A percentile compares a stretch with the other conserved stretches of the same genome.
phyloP scores from a whole-genome alignment of 2,797 vertebrate species.

The Zonotrichia albicollis region DNA sequence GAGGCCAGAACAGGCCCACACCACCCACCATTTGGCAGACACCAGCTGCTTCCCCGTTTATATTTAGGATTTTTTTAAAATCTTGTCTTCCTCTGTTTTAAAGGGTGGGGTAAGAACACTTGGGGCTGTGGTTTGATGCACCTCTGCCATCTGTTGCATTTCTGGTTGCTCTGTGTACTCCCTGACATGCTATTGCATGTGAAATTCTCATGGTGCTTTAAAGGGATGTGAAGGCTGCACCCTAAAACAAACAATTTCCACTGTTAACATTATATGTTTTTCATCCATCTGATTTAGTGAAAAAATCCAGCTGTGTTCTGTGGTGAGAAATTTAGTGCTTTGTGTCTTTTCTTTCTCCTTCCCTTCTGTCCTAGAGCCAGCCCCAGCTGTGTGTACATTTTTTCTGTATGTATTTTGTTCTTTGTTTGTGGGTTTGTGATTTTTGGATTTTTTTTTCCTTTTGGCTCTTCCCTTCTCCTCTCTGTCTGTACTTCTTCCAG shows the following conservation, averaged over 20 bases:
- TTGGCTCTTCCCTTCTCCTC: neutral
- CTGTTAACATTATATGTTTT: neutral
- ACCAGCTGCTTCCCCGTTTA: conserved; percentile 51
- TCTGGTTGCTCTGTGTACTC: neutral
- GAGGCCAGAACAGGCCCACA: conserved; percentile 44
- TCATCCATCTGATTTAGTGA: neutral
- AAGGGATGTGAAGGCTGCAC: neutral
- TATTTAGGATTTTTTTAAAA: conserved; percentile 38
- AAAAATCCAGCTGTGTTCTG: neutral
- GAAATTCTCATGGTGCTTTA: neutral
- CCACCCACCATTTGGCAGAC: conserved; percentile 54
- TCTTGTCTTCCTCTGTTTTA: conserved; percentile 37
- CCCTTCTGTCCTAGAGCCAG: neutral
- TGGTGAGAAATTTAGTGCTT: neutral
- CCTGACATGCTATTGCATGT: neutral
- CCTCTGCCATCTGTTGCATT: conserved; percentile 25
- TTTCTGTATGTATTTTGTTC: neutral
- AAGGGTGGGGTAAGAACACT: conserved; percentile 25
- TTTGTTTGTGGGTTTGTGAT: neutral
- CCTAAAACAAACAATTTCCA: neutral
- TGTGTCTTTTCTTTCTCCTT: neutral
- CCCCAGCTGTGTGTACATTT: conserved; percentile 10
- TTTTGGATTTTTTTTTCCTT: neutral
- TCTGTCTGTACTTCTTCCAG: conserved; percentile 10
- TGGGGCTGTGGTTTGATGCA: conserved; percentile 25